A percentile compares a stretch with the other conserved stretches of the same genome.
Conservation (phyloP, 2,113 vertebrate species). For the Sterna hirundo region DNA sequence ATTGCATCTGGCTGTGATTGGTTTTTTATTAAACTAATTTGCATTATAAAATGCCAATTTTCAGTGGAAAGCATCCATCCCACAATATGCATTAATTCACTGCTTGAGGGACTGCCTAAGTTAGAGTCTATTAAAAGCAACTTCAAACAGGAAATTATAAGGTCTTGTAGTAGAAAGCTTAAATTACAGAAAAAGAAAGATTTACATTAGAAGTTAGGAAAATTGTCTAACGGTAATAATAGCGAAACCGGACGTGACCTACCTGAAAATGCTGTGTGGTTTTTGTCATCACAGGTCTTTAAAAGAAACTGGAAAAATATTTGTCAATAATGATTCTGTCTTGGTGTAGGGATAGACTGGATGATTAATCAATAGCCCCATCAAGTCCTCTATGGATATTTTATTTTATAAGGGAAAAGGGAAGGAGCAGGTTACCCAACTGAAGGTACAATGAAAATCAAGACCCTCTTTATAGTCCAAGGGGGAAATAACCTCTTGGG, state of each 20-base stretch:
- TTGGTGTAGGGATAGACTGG: fast-evolving
- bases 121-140: not conserved
- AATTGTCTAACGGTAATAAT: not conserved
- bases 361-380: not conserved
- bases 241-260: not conserved
- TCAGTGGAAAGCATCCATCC: not conserved
- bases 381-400: not conserved
- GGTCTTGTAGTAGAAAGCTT: not conserved
- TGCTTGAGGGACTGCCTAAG: not conserved
- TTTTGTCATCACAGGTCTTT: not conserved
- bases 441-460: not conserved
- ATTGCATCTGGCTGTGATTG: not conserved
- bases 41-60: not conserved
- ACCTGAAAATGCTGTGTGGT: not conserved
- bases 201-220: not conserved
- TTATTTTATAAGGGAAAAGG: not conserved
- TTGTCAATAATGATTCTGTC: not conserved
- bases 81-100: not conserved
- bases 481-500: not conserved
- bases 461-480: not conserved
- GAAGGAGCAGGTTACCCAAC: not conserved
- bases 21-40: not conserved
- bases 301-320: not conserved
- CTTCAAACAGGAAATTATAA: not conserved
- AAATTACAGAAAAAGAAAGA: not conserved